Evolutionary conservation across 1,140 invertebrate genomes (phyloP), one percentile per base, ranked within the genome.

Genomic region (Neoseiulus cucumeris): DNA sequence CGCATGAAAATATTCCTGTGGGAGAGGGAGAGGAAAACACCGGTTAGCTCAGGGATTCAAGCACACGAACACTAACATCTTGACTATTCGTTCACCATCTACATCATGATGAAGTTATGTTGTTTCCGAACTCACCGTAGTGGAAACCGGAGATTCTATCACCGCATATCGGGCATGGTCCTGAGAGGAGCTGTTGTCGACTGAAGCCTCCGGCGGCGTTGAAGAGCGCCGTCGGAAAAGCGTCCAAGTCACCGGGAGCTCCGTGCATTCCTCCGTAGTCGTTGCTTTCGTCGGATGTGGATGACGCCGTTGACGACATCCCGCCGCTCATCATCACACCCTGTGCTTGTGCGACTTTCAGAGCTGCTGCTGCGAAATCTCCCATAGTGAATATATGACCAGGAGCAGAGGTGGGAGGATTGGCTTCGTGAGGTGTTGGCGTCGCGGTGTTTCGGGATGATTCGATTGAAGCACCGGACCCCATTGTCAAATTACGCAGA

Each of bases 131-230:
- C 51, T 18, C 22, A 59, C 90, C 90, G 73, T 94, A 94, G 75
- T 94, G 90, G 75, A 92, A 92, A 12, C 91, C 91, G 68, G 87
- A 91, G 70, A 93, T 92, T 75, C 91, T 89, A 75, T 95, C 91
- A 0, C 89, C 90, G 73, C 91, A 95, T 65, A 95, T 91, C 7
- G 90, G 90, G 76, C 91, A 95, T 0, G 89, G 89, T 70, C 89
- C 91, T 42, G 68, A 69, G 1, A 71, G 64, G 14, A 72, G 65
- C 39, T 72, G 70, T 64, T 71, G 70, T 6, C 70, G 51, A 44
- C 67, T 68, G 39, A 71, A 68, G 7, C 70, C 69, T 18, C 41
- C 44, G n/a, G 69, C 65, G 12, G 47, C 68, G 0, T 25, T 29
- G 9, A 59, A 59, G 14, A 59, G 51, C 4, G 51, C 51, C 22